Base-by-base conservation (phyloP, 1,140 invertebrate species). In the Bombus terrestris region DNA sequence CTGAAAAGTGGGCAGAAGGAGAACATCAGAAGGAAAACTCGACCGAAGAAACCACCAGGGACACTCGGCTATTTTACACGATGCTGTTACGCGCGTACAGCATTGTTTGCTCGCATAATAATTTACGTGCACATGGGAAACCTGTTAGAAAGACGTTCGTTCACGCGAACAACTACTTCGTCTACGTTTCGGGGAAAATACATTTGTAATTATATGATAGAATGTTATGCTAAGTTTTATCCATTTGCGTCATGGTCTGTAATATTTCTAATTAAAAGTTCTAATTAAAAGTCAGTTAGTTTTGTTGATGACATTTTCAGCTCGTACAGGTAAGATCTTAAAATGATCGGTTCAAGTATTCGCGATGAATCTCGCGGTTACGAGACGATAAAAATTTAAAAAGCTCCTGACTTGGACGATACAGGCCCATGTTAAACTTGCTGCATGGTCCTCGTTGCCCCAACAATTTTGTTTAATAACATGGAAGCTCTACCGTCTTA, bases 41-140 rank as follows among this genome's bases (percentile, higher is more conserved):
- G 83, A 32, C 64, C 69, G 64, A 62, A 72, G 78, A 89, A 89
- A 81, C 79, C 88, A 43, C 88, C 37, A 81, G 85, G 88, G 89
- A 90, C 83, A 62, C 57, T 39, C 68, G 43, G 69, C 64, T 88
- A 75, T 75, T 90, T 85, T 87, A 89, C 81, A 71, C 74, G 85
- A 85, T 68, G 75, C 66, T 78, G 85, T 37, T 35, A 66, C 73
- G 77, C 85, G 57, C n/a, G 82, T 90, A 69, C 88, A 80, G 81
- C 74, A 87, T 89, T 92, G 88, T 92, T 91, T 88, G 81, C 81
- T 83, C 83, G 86, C 89, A 82, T 91, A 91, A 91, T 92, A 91
- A 92, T 91, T 92, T 87, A 91, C 85, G 87, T 62, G 85, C 86
- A 81, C 74, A 75, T 57, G 81, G 74, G 80, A 76, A 88, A 68